Base-by-base conservation (phyloP, 2,797 vertebrate genomes). In the Eulemur albifrons region DNA sequence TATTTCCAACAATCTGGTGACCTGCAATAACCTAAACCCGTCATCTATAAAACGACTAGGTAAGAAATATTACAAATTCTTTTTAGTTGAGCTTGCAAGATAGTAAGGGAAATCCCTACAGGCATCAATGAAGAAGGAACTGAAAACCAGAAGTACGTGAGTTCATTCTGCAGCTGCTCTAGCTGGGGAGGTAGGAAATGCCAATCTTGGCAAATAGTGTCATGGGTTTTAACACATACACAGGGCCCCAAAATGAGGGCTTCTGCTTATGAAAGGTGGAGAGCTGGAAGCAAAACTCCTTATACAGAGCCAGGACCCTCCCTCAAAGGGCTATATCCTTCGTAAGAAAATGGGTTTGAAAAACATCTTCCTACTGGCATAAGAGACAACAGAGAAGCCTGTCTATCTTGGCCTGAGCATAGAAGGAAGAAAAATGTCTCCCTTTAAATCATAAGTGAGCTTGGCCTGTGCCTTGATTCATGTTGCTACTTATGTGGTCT, bases 131-230 rank as follows among this genome's bases (percentile, higher is more conserved):
- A 90, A 96, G 86, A 83, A 40, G 50, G 96, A 96, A 95, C 80
- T 88, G 96, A 95, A 94, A 97, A 83, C 59, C 77, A 45, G 87
- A 96, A 96, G 83, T 61, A 54, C 0, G 13, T 6, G 23, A 77
- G 84, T 72, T 90, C 50, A 21, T 43, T 81, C 84, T 94, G 72
- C 87, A 92, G 95, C 93, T 97, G 94, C 27, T 93, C 52, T 67
- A 61, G 50, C 7, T 52, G n/a, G 38, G 20, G 48, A 77, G 50
- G 50, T 15, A 23, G 76, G 91, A 86, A 57, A 35, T 6, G 23
- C 18, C 30, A 10, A 18, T n/a, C 57, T 12, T 43, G 38, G 83
- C 23, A 57, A 95, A 13, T 0, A 25, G 57, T 67, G 43, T 54
- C 45, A 25, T 1, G 14, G 48, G 5, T 77, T 69, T 85, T 75